Percentiles rank a stretch among this genome's conserved stretches.
Evolutionary conservation across 2,888 invertebrate species (phyloP).

Genomic region (Pristionchus exspectatus): DNA sequence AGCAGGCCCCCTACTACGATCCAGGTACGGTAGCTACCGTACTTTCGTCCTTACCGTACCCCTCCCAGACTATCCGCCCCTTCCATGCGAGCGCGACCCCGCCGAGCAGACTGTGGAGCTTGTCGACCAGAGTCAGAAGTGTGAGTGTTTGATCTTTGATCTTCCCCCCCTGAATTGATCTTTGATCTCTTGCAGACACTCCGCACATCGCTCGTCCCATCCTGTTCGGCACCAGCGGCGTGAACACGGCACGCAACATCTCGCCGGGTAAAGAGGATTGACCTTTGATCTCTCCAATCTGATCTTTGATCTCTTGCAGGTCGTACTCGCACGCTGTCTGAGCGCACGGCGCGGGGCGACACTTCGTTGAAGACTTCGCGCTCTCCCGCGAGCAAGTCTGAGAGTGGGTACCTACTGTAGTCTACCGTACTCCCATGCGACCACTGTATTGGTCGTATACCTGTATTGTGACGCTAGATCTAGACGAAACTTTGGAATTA

Average conservation of each 20-base stretch:
- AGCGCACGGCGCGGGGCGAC: slow-evolving; percentile 12
- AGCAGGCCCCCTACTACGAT: slow-evolving; percentile 2
- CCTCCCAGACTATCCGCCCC: slow-evolving; percentile 23
- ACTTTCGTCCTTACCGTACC: background rate
- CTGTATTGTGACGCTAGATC: too few relatives aligned
- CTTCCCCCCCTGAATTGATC: background rate
- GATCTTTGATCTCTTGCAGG: slow-evolving; percentile 35
- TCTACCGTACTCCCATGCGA: background rate
- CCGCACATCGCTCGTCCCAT: slow-evolving; percentile 41
- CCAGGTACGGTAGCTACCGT: background rate
- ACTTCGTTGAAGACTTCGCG: slow-evolving; percentile 5
- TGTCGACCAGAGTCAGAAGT: background rate
- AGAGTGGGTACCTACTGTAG: slow-evolving; percentile 16
- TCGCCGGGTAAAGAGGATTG: background rate
- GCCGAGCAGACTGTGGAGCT: slow-evolving; percentile 6
- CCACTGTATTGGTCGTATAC: too few relatives aligned
- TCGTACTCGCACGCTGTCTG: slow-evolving; percentile 12
- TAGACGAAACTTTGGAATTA: too few relatives aligned
- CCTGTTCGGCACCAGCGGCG: slow-evolving; percentile 32
- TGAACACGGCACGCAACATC: slow-evolving; percentile 17
- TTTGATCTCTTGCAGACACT: slow-evolving; percentile 31
- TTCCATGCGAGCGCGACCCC: slow-evolving; percentile 31
- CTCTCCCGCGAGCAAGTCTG: slow-evolving; percentile 9
- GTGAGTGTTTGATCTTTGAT: slow-evolving; percentile 26
- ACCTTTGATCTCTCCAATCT: background rate